Base-by-base conservation (phyloP, 2,888 invertebrate species). In the Tupiocoris notatus region DNA sequence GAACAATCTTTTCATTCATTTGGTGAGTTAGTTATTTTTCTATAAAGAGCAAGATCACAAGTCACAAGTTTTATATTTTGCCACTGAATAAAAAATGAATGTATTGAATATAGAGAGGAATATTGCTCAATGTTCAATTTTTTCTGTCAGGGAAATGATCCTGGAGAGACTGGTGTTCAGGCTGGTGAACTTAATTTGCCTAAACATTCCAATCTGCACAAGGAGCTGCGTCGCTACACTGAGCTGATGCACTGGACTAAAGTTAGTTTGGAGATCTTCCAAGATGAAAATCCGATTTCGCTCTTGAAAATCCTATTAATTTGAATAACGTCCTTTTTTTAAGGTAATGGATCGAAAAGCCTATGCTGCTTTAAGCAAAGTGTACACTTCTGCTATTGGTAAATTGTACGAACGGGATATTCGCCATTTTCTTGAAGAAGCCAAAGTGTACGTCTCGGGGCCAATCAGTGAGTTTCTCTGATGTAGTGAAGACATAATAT, bases 1-100 rank as follows among this genome's bases (percentile, higher is more conserved):
- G 68, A 96, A 96, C 84, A 97, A 98, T 86, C 87, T 95, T 70
- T 95, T 98, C 81, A 95, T 96, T 82, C 96, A 98, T 85, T 90
- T 96, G 86, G 96, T 88, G 81, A 81, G 82, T 12, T 56, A 22
- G 54, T 56, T n/a, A n/a, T n/a, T n/a, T n/a, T n/a, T n/a, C n/a
- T n/a, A n/a, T n/a, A n/a, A n/a, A n/a, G n/a, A n/a, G n/a, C n/a
- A n/a, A n/a, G n/a, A n/a, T n/a, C n/a, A n/a, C n/a, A n/a, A n/a
- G n/a, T n/a, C n/a, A n/a, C n/a, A n/a, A n/a, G n/a, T n/a, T n/a
- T n/a, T n/a, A n/a, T n/a, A n/a, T n/a, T n/a, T n/a, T n/a, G n/a
- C n/a, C n/a, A n/a, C n/a, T n/a, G n/a, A n/a, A n/a, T n/a, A n/a
- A n/a, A n/a, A n/a, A n/a, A n/a, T n/a, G n/a, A n/a, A n/a, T n/a